These are phyloP conservation scores for Grus americana DNA, from an alignment of 2,113 vertebrate genomes.

Conservation along the genomic window DNA sequence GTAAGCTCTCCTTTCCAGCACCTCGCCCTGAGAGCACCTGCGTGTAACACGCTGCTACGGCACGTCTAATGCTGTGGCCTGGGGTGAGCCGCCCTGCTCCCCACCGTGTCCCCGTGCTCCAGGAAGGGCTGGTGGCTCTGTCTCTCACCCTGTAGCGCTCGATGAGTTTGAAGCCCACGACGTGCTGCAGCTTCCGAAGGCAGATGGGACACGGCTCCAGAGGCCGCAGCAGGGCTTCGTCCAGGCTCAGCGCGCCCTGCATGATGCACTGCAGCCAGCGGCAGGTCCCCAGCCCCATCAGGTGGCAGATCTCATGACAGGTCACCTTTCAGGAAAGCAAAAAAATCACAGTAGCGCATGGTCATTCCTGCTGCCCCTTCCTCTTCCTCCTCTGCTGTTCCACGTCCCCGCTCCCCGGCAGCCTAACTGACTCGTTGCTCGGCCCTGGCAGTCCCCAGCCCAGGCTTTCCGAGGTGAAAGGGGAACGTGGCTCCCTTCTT, in stretches of 20 bases:
- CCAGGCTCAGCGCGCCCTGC: constrained; percentile 75
- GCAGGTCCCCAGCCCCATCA: constrained; percentile 77
- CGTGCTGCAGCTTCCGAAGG: constrained; percentile 75
- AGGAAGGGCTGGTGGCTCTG: fast-evolving
- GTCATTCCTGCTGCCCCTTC: not conserved
- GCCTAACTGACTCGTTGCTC: fast-evolving
- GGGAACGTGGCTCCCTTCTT: not conserved
- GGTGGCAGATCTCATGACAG: constrained; percentile 74
- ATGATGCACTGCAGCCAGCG: constrained; percentile 80
- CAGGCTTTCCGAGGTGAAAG: not conserved
- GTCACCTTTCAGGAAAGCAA: constrained; percentile 52
- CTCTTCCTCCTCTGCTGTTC: not conserved
- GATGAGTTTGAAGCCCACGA: constrained; percentile 74
- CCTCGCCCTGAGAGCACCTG: not conserved
- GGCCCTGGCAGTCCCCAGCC: not conserved
- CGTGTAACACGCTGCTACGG: fast-evolving
- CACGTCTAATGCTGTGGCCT: fast-evolving
- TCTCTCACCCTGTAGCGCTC: constrained; percentile 77
- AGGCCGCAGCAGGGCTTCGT: constrained; percentile 68
- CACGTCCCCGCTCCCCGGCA: fast-evolving
- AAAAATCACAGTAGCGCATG: fast-evolving
- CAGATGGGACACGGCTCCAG: constrained; percentile 78
- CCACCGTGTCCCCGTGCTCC: not conserved
- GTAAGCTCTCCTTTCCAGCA: not conserved
- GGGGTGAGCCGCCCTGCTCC: not conserved